Evolutionary conservation across 2,113 vertebrate genomes (phyloP).

Genomic region (Phocoena phocoena): DNA sequence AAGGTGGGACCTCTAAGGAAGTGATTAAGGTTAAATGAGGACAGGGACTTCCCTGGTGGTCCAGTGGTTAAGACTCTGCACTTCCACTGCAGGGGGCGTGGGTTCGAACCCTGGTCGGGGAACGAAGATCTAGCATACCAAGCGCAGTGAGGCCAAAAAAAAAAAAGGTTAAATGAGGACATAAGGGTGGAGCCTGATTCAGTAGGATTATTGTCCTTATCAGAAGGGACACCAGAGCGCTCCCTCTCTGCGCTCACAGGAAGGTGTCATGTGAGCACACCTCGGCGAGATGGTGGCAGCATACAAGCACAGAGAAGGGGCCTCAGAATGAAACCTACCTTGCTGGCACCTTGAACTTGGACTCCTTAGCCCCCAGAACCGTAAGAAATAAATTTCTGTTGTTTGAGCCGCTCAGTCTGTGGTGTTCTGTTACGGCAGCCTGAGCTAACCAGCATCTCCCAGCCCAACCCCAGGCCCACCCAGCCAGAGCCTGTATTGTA

Average conservation of each 20-base stretch:
- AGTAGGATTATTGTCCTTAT: neutral
- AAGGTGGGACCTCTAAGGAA: neutral
- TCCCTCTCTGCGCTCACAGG: neutral
- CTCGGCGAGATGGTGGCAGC: neutral
- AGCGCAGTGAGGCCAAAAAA: too few species aligned
- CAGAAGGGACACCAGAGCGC: neutral
- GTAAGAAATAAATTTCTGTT: neutral
- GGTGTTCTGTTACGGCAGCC: neutral
- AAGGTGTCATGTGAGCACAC: neutral
- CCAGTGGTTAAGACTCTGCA: neutral
- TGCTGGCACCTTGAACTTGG: neutral
- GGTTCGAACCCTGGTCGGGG: neutral
- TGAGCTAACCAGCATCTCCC: neutral
- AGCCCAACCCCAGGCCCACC: neutral
- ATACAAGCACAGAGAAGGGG: neutral
- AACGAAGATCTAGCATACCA: too few species aligned
- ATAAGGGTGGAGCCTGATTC: neutral
- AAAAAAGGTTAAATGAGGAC: neutral
- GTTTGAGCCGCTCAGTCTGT: neutral
- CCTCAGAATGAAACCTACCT: neutral
- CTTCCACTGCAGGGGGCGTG: neutral
- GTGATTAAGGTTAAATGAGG: neutral
- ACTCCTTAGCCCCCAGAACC: neutral
- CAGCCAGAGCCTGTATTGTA: neutral
- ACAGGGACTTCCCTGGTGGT: neutral